Base-by-base conservation (phyloP, 2,797 vertebrate species). In the Pogoniulus pusillus region DNA sequence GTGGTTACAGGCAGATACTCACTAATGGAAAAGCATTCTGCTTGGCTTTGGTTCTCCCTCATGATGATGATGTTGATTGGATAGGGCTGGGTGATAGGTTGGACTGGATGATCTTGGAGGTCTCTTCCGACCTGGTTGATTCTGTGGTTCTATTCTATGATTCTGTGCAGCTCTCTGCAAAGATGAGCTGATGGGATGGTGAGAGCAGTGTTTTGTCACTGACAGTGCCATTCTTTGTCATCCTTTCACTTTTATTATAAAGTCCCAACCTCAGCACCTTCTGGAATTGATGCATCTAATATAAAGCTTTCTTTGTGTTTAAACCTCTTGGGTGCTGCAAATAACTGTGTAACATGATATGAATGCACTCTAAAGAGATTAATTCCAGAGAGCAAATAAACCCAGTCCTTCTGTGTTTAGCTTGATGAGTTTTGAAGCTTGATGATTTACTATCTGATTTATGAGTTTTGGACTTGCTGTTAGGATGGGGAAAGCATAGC, bases 351-450 rank as follows among this genome's bases (percentile, higher is more conserved):
- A 78, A 51, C 39, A 20, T 53, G 18, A 59, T 57, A 70, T 54
- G 26, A 83, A 69, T 32, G 5, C 7, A 11, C 23, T 63, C 16
- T 60, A 57, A 93, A 85, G 47, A 43, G n/a, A 69, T 91, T n/a
- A 47, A 92, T 76, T 57, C 15, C 53, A 60, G 68, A 75, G 83
- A 78, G 66, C 17, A 81, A 92, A 87, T 82, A 75, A 86, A 90
- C 14, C 7, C 16, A 53, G 41, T 35, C 9, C 68, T 89, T 74
- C 37, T 65, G 51, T 4, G 1, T 70, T 89, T 91, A 77, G 15
- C 20, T 26, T 70, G 39, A 70, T 81, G 32, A 18, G 81, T 39
- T 91, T 85, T 70, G 74, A 94, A 93, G 35, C 27, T n/a, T 89
- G 27, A 53, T 72, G 8, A 77, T 90, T 90, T 80, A 65, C 41